Evolutionary conservation across 2,797 vertebrate genomes (phyloP), one percentile per base, ranked within the genome.

Genomic region (Zenarchopterus dispar): DNA sequence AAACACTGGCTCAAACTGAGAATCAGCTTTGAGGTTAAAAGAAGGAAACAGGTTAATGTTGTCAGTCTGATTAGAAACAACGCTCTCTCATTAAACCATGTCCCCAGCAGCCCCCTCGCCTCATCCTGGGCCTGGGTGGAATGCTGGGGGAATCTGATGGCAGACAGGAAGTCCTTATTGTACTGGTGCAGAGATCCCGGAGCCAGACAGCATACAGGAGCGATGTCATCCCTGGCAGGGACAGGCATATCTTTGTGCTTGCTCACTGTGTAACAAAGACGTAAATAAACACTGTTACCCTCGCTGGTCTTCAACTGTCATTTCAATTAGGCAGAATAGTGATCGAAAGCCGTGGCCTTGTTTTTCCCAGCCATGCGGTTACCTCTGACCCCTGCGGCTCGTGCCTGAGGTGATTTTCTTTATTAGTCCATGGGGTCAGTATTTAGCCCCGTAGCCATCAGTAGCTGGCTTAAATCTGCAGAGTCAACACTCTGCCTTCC

Each of bases 401-500:
- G 86, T 91, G 92, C 90, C 91, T 82, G 87, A 89, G 89, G 91
- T 91, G 88, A 89, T 90, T 89, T 89, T 90, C 78, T 87, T 87
- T 92, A 90, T 89, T 86, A 86, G 81, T 84, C 84, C 74, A 63
- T 77, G 79, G 88, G 85, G 89, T 91, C 83, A 84, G 81, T 90
- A 82, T 92, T 92, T 89, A 89, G 86, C 77, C 85, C 84, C 65
- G 7, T 78, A 78, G 89, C 79, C 85, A 81, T 80, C 87, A 64
- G 87, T 90, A 90, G 89, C 82, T 65, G 74, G 74, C 75, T 80
- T 71, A 90, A 89, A 90, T 90, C 92, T 89, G 84, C 91, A 92
- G 88, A 94, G 92, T 95, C 91, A 93, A 93, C 93, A 93, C 88
- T 91, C 87, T 93, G 93, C 90, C 91, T 94, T 97, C 95, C 96